Evolutionary conservation across 2,888 invertebrate species (phyloP).

Genomic region (Smittia sp.): DNA sequence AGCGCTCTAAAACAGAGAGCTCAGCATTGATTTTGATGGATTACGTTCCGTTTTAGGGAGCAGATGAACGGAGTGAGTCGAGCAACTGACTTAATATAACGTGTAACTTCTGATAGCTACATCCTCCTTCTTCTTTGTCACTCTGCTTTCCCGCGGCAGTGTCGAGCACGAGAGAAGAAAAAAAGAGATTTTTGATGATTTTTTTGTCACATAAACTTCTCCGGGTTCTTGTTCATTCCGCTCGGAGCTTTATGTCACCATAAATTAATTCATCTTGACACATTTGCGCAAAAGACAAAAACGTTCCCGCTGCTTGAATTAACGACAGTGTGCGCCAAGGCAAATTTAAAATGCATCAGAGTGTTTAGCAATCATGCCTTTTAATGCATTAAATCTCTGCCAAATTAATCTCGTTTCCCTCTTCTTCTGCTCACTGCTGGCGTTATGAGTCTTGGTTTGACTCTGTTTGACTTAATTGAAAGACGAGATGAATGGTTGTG

Average conservation of each 20-base stretch:
- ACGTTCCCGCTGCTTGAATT: neutral
- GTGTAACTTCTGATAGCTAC: constrained; percentile 1
- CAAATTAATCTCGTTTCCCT: too few species aligned
- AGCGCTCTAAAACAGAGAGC: neutral
- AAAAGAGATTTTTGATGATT: constrained; percentile 1
- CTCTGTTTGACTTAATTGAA: too few species aligned
- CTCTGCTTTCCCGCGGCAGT: neutral
- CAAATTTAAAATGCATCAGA: neutral
- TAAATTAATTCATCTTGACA: constrained; percentile 35
- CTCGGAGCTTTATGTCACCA: constrained; percentile 12
- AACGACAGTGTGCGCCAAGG: neutral
- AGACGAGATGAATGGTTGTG: too few species aligned
- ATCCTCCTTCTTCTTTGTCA: neutral
- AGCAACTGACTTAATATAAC: neutral
- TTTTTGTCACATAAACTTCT: neutral
- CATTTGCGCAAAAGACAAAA: neutral
- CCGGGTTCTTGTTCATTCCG: constrained; percentile 1
- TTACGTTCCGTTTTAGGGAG: constrained; percentile 3
- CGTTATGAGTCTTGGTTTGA: too few species aligned
- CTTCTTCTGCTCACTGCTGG: too few species aligned
- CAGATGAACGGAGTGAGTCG: neutral
- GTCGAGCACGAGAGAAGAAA: neutral
- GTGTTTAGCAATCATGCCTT: neutral
- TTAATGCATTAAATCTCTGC: too few species aligned
- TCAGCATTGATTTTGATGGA: neutral